Base-by-base conservation (phyloP, 2,888 invertebrate genomes). In the Arrhopalites spinosus region DNA sequence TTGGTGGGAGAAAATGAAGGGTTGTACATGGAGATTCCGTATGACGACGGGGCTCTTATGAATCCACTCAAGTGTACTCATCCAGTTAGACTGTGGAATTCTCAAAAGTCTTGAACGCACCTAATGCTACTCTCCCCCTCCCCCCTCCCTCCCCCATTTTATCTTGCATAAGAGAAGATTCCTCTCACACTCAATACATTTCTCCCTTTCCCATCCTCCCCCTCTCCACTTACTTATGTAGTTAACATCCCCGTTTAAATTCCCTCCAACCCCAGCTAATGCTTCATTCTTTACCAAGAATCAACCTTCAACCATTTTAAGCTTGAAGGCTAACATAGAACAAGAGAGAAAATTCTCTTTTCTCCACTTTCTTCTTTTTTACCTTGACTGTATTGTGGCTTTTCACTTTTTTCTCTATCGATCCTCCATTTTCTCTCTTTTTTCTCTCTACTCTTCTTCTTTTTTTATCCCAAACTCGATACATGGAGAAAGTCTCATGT, bases 1-100 rank as follows among this genome's bases (percentile, higher is more conserved):
- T 5, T 13, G 56, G 20, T 27, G 29, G 61, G 61, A 20, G 2
- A 61, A 56, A 61, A 61, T 61, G 61, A 61, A 25, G 20, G 13
- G 25, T 23, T n/a, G 25, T 13, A 61, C 27, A 61, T n/a, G 20
- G 61, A 25, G 29, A 29, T 13, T 13, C 15, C 29, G 23, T 67
- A 67, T 67, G 67, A 61, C 45, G 3, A 3, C 36, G 36, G 3
- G 43, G 71, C 71, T 71, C 71, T 71, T 36, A 71, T 56, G 71
- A 71, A 71, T 71, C 43, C 71, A 71, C 56, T 71, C 71, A 59
- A 71, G 71, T 71, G 56, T 71, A 29, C 71, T 61, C 53, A 59
- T 59, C 59, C 30, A 59, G 71, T 71, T 71, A 71, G 71, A 59
- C 59, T 71, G 36, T 36, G 29, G 15, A 59, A 71, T 71, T 71